These are phyloP conservation scores for Cephus cinctus DNA, from an alignment of 1,140 invertebrate species.

Conservation along the genomic window DNA sequence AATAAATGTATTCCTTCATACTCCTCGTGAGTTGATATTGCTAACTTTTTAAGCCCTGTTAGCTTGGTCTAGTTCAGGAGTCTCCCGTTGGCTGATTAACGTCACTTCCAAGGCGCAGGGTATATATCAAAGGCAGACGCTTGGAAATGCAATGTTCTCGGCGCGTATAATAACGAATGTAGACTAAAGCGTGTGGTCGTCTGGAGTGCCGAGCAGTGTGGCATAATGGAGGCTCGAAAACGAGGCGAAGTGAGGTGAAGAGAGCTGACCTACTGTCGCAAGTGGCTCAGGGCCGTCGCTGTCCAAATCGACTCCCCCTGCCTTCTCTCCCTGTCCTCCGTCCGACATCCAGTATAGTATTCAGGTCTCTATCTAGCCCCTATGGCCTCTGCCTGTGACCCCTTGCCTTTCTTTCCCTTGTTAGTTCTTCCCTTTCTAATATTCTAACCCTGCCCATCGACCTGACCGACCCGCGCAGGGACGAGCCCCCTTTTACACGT, in stretches of 20 bases:
- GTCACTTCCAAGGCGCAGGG: too few species aligned
- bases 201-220: constrained; percentile 14
- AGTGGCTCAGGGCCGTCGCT: constrained; percentile 56
- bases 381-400: too few species aligned
- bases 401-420: not conserved
- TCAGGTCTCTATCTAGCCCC: not conserved
- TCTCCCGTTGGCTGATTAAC: too few species aligned
- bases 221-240: constrained; percentile 30
- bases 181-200: too few species aligned
- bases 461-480: too few species aligned
- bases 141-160: too few species aligned
- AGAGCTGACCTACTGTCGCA: constrained; percentile 46
- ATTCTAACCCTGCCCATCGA: not conserved
- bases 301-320: constrained; percentile 41
- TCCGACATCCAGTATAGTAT: not conserved
- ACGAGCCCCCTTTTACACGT: too few species aligned
- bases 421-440: not conserved
- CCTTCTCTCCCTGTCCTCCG: constrained; percentile 8
- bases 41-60: too few species aligned
- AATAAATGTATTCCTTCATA: too few species aligned
- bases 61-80: too few species aligned
- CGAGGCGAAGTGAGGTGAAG: constrained; percentile 27
- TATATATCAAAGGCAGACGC: too few species aligned
- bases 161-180: constrained; percentile 32
- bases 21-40: too few species aligned